Evolutionary conservation across 2,888 invertebrate species (phyloP).

Genomic region (Scaptomyza tumidula): DNA sequence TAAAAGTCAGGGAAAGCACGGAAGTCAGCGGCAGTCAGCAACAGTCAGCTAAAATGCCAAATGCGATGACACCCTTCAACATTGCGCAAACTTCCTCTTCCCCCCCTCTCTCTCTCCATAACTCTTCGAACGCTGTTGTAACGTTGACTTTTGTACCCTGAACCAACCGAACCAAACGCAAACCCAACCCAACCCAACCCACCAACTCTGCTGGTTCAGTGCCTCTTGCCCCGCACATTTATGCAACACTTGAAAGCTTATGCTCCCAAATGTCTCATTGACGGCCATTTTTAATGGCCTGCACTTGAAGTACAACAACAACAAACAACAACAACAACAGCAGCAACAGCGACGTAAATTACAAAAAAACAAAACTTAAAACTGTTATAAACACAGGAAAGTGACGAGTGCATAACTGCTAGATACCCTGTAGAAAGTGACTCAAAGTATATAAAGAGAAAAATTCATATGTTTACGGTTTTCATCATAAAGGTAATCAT

Average conservation of each 20-base stretch:
- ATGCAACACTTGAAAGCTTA: slow-evolving; percentile 49
- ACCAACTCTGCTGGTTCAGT: slow-evolving; percentile 10
- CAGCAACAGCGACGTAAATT: slow-evolving; percentile 17
- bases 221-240: slow-evolving; percentile 2
- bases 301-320: slow-evolving; percentile 54
- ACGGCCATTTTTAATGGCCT: slow-evolving; percentile 75
- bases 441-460: neutral
- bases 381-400: slow-evolving; percentile 17
- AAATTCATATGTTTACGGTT: neutral
- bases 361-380: slow-evolving; percentile 42
- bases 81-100: slow-evolving; percentile 1
- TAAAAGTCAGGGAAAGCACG: neutral
- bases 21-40: slow-evolving; percentile 13
- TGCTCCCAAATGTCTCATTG: slow-evolving; percentile 74
- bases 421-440: neutral
- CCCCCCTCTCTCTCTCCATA: neutral
- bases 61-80: slow-evolving; percentile 69
- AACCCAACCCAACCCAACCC: neutral
- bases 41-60: slow-evolving; percentile 51
- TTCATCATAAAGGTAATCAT: too few species aligned
- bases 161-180: neutral
- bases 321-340: slow-evolving; percentile 20
- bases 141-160: slow-evolving; percentile 15
- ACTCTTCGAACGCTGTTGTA: slow-evolving; percentile 14
- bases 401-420: neutral